Conservation (phyloP, 2,888 invertebrate genomes). For the Sarcophaga caerulescens region DNA sequence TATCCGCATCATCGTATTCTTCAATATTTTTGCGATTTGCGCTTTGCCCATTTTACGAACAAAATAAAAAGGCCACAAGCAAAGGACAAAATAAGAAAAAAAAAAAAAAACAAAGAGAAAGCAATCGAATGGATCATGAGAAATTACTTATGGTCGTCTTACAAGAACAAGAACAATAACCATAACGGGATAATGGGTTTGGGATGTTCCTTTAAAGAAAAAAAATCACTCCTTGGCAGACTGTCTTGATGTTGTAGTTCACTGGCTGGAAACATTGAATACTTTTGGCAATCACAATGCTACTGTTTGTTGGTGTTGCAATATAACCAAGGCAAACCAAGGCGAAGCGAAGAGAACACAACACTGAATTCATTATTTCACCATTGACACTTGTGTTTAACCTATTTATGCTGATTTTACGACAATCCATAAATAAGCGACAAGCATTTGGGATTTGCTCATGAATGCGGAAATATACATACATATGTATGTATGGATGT, state of each 20-base stretch:
- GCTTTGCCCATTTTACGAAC: neutral
- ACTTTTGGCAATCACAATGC: constrained; percentile 20
- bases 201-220: constrained; percentile 3
- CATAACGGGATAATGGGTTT: too few species aligned
- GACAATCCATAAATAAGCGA: constrained; percentile 78
- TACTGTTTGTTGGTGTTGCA: constrained; percentile 2
- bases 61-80: neutral
- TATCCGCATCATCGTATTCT: too few species aligned
- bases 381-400: constrained; percentile 79
- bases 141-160: constrained; percentile 47
- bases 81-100: too few species aligned
- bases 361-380: constrained; percentile 76
- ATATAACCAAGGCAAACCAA: constrained; percentile 25
- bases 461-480: constrained; percentile 55
- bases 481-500: neutral
- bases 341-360: neutral
- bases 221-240: neutral
- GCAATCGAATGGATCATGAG: constrained; percentile 38
- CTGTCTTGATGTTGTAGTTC: neutral
- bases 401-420: constrained; percentile 80
- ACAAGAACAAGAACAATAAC: constrained; percentile 41
- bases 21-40: too few species aligned
- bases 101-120: too few species aligned
- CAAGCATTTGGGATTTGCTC: constrained; percentile 62
- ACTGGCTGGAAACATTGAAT: too few species aligned